phyloP scores from a whole-genome alignment of 2,113 vertebrate genomes.

The Festucalex cinctus region DNA sequence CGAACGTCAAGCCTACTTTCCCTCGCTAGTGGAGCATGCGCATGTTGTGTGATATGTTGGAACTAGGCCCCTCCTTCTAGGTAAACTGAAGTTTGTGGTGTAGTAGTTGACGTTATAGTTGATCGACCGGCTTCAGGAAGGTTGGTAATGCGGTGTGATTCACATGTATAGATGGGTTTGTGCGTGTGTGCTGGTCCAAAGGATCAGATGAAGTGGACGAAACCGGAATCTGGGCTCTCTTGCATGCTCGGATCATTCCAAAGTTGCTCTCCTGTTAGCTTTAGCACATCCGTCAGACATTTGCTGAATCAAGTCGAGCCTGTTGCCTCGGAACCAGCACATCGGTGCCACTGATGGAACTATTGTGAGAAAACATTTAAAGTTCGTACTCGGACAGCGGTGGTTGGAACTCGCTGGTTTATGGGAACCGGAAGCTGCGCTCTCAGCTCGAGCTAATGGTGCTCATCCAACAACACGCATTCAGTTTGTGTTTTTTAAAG shows the following conservation, averaged over 20 bases:
- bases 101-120: not conserved
- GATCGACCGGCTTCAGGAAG: not conserved
- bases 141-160: too few species aligned
- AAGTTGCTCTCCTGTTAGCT: slow-evolving; percentile 49
- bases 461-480: not conserved
- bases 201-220: not conserved
- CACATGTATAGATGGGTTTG: not conserved
- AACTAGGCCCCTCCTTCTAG: slow-evolving; percentile 20
- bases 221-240: not conserved
- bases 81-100: slow-evolving; percentile 41
- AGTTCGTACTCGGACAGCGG: not conserved
- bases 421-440: not conserved
- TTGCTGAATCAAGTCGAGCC: not conserved
- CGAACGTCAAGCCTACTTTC: too few species aligned
- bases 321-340: not conserved
- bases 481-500: not conserved
- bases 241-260: slow-evolving; percentile 13
- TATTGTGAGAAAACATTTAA: rapidly evolving
- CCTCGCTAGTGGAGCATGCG: not conserved
- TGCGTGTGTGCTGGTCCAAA: not conserved
- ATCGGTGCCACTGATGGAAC: too few species aligned
- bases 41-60: slow-evolving; percentile 1
- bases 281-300: slow-evolving; percentile 16
- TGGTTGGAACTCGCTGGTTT: not conserved
- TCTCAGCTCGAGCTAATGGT: slow-evolving; percentile 18